Evolutionary conservation across 35 echinoderm and acorn worm species (phyloP), one percentile per base, ranked within the genome.

Genomic region (Heliocidaris tuberculata): DNA sequence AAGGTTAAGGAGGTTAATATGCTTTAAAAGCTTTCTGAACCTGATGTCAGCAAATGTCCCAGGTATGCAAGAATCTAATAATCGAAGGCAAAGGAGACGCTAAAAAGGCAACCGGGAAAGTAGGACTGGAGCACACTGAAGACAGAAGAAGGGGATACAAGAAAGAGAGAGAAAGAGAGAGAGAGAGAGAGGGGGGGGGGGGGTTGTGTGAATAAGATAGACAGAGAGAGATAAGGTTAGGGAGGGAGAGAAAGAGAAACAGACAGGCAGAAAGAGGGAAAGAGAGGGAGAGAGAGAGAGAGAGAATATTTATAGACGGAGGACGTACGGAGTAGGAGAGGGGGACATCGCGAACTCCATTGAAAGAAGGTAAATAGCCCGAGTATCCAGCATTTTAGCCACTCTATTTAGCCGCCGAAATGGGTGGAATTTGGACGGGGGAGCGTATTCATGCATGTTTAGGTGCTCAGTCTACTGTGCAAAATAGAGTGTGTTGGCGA

Each of bases 391-490:
- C 65, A 78, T 78, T 78, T 78, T 19, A n/a, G 27, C 65, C 65
- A 78, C 65, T 78, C 65, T 78, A 78, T 78, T 78, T 78, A 78
- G 65, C 65, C 65, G 65, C 21, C 65, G 27, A 78, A 78, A 78
- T 78, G 19, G 65, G 21, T 78, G 65, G 19, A 78, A 17, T 19
- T 78, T 78, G 19, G 27, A n/a, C 65, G 65, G 65, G 21, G 65
- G 65, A 78, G 65, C 17, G 65, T 24, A 78, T 78, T 78, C 65
- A 78, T 78, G 65, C 65, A 78, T 78, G 65, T 78, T 27, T 78
- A 27, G 27, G 21, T 78, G 65, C 65, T 78, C 65, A 78, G 27
- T 78, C 17, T 78, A 78, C 65, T 19, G 65, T 78, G 15, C 2
- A 78, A 78, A 78, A 78, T 78, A 78, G 27, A 78, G 65, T 78